These are phyloP conservation scores for Crocallis elinguaria DNA, from an alignment of 2,888 invertebrate species.

Conservation along the genomic window DNA sequence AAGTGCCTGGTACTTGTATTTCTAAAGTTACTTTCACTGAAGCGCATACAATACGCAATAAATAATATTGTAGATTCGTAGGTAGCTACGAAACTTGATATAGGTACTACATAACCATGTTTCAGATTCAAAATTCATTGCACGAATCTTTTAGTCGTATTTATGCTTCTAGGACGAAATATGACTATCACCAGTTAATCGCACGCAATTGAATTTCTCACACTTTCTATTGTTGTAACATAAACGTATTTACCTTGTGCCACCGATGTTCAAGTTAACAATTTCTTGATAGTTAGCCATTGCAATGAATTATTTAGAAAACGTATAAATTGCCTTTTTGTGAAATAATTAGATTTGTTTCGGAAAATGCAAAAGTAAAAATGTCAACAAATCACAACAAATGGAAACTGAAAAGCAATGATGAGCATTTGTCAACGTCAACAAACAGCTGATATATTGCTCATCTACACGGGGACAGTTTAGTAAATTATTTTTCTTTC, in stretches of 20 bases:
- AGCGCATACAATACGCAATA: too few species aligned
- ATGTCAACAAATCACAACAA: constrained; percentile 46
- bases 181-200: background rate
- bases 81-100: too few species aligned
- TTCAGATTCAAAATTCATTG: too few species aligned
- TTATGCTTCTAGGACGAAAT: background rate
- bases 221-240: background rate
- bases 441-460: constrained; percentile 9
- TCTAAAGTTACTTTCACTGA: background rate
- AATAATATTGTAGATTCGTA: too few species aligned
- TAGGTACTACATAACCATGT: background rate
- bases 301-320: constrained; percentile 15
- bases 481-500: background rate
- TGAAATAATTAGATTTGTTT: constrained; percentile 22
- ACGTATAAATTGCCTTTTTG: background rate
- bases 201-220: background rate
- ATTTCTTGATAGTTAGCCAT: constrained; percentile 87
- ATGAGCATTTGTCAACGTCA: constrained; percentile 27
- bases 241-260: constrained; percentile 89
- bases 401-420: constrained; percentile 38
- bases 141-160: too few species aligned
- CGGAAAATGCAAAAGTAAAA: constrained; percentile 25
- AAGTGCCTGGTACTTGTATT: background rate
- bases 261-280: constrained; percentile 97
- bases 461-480: background rate